A percentile compares a stretch with the other conserved stretches of the same genome.
These are phyloP conservation scores for Drosophila ohnishii DNA, from an alignment of 1,140 invertebrate species.

Conservation along the genomic window DNA sequence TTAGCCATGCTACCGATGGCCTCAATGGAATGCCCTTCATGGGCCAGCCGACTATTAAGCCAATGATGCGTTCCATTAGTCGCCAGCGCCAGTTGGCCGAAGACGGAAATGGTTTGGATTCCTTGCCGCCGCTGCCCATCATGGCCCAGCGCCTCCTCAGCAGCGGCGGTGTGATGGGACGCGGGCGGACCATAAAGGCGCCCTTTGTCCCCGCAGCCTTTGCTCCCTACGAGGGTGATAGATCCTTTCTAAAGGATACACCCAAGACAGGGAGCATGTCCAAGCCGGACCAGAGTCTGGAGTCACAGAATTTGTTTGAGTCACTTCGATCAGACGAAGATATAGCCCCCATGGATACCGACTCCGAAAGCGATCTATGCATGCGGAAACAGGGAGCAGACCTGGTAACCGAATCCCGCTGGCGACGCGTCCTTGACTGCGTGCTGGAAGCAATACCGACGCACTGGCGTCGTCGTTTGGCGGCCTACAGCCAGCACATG, in stretches of 20 bases:
- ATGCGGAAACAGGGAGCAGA: background rate
- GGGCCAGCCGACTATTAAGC: conserved; percentile 22
- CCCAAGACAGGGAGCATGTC: background rate
- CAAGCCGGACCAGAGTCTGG: background rate
- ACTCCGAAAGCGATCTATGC: conserved; percentile 47
- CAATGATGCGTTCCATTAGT: conserved; percentile 32
- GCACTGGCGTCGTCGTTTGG: conserved; percentile 31
- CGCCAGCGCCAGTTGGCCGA: conserved; percentile 17
- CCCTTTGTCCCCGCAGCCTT: background rate
- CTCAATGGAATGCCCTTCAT: conserved; percentile 57
- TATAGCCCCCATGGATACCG: conserved; percentile 24
- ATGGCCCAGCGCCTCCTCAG: conserved; percentile 24
- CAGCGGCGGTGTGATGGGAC: conserved; percentile 4
- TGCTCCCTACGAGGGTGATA: conserved; percentile 12
- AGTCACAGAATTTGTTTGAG: background rate
- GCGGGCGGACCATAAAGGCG: background rate
- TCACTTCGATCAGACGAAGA: background rate
- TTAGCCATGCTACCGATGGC: conserved; percentile 7
- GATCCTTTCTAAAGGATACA: background rate
- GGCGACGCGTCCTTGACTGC: conserved; percentile 14
- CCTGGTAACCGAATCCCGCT: background rate
- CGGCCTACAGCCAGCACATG: conserved; percentile 13
- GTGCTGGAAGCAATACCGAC: conserved; percentile 21
- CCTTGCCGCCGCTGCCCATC: conserved; percentile 13
- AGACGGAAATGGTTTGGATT: conserved; percentile 20